Percentiles rank a stretch among this genome's conserved stretches.
Conservation (phyloP, 2,888 invertebrate genomes). For the Ennomos quercinarius region DNA sequence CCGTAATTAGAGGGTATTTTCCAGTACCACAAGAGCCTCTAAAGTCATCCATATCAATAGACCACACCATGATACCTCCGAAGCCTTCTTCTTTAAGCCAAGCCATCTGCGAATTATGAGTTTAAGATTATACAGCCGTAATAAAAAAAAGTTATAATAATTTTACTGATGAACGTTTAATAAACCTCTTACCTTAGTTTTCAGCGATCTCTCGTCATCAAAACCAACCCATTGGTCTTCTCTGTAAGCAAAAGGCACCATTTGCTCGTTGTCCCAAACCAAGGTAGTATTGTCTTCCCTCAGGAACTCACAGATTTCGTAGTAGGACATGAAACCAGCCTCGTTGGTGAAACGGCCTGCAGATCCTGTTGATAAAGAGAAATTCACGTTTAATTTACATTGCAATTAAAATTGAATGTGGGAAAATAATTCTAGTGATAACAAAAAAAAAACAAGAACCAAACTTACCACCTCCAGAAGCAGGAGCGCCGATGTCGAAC, state of each 20-base stretch:
- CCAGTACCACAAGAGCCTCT: constrained; percentile 95
- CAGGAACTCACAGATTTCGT: constrained; percentile 97
- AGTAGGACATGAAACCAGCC: constrained; percentile 97
- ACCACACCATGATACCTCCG: constrained; percentile 99
- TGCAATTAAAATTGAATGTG: too few relatives aligned
- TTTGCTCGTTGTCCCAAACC: constrained; percentile 98
- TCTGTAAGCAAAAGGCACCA: constrained; percentile 97
- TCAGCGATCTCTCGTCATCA: constrained; percentile 95
- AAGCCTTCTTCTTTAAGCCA: constrained; percentile 98
- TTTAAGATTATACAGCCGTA: too few relatives aligned
- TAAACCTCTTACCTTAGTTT: constrained; percentile 90
- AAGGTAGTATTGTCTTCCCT: constrained; percentile 95
- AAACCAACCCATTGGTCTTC: constrained; percentile 98
- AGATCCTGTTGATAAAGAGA: constrained; percentile 61
- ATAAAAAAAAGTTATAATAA: background rate
- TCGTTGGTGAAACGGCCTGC: constrained; percentile 96
- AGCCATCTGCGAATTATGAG: constrained; percentile 87
- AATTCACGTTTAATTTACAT: background rate
- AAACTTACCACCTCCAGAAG: constrained; percentile 92
- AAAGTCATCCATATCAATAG: constrained; percentile 98
- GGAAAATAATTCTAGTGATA: too few relatives aligned
- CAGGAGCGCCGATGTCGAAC: constrained; percentile 96
- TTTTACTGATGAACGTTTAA: constrained; percentile 1
- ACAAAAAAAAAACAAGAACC: background rate
- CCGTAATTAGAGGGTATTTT: constrained; percentile 94